These are phyloP conservation scores for Abramis brama DNA, from an alignment of 2,113 vertebrate genomes.

Conservation along the genomic window DNA sequence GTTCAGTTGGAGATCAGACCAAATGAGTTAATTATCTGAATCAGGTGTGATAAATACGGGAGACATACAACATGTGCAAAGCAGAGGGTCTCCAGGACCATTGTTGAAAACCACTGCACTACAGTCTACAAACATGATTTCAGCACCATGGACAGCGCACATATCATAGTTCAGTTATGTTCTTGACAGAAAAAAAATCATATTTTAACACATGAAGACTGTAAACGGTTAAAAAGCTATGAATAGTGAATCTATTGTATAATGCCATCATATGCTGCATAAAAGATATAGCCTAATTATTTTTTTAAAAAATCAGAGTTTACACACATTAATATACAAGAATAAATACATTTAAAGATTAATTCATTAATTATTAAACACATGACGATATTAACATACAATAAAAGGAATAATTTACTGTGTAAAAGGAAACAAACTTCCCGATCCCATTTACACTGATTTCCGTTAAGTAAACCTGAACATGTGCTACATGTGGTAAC, in stretches of 20 bases:
- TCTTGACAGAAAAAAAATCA: background rate
- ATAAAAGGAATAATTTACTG: background rate
- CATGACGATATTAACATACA: background rate
- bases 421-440: background rate
- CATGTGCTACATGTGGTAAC: background rate
- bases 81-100: too few relatives aligned
- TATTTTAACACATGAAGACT: background rate
- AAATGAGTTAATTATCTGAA: too few relatives aligned
- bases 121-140: slow-evolving; percentile 32
- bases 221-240: background rate
- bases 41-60: too few relatives aligned
- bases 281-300: background rate
- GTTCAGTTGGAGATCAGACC: too few relatives aligned
- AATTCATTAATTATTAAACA: background rate
- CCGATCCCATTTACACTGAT: background rate
- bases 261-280: background rate
- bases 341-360: background rate
- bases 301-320: too few relatives aligned
- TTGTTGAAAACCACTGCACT: background rate
- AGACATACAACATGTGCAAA: too few relatives aligned
- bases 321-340: background rate
- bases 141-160: slow-evolving; percentile 71
- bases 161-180: background rate
- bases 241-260: background rate
- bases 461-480: background rate